These are phyloP conservation scores for Zele albiditarsus DNA, from an alignment of 2,888 invertebrate species.

Conservation along the genomic window DNA sequence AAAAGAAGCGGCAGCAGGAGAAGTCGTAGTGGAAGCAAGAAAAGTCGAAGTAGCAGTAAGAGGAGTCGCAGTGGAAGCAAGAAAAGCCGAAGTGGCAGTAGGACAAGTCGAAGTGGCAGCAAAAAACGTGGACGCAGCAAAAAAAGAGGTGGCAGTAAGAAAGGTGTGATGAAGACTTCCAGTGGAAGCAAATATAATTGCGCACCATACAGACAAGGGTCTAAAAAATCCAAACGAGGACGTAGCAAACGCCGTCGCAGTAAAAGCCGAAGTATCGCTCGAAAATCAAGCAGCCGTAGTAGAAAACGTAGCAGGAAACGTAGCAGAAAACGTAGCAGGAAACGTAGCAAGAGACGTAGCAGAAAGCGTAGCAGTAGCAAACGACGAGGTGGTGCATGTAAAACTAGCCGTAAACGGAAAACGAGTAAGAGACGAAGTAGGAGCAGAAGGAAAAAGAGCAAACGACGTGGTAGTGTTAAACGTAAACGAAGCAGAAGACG, in stretches of 20 bases:
- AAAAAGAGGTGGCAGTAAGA: neutral
- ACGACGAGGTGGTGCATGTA: too few relatives aligned
- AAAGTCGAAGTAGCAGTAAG: slow-evolving; percentile 15
- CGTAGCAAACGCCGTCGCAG: neutral
- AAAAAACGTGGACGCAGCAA: slow-evolving; percentile 1
- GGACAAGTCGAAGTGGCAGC: too few relatives aligned
- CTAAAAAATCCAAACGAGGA: neutral
- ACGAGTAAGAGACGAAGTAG: slow-evolving; percentile 18
- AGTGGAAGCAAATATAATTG: neutral
- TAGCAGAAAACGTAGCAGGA: neutral
- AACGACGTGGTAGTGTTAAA: slow-evolving; percentile 6
- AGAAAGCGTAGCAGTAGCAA: neutral
- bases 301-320: slow-evolving; percentile 13
- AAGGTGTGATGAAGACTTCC: neutral
- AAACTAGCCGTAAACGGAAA: slow-evolving; percentile 4
- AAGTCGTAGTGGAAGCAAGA: slow-evolving; percentile 24
- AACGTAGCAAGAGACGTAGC: neutral
- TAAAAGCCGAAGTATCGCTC: too few relatives aligned
- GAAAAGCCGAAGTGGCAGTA: too few relatives aligned
- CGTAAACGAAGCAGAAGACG: slow-evolving; percentile 13
- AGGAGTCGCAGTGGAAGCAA: slow-evolving; percentile 17
- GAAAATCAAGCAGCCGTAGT: neutral
- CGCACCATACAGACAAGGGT: neutral
- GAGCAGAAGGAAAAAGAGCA: slow-evolving; percentile 7
- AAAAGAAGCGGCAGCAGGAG: neutral